phyloP scores from a whole-genome alignment of 1,140 invertebrate genomes.

The Caenorhabditis latens region DNA sequence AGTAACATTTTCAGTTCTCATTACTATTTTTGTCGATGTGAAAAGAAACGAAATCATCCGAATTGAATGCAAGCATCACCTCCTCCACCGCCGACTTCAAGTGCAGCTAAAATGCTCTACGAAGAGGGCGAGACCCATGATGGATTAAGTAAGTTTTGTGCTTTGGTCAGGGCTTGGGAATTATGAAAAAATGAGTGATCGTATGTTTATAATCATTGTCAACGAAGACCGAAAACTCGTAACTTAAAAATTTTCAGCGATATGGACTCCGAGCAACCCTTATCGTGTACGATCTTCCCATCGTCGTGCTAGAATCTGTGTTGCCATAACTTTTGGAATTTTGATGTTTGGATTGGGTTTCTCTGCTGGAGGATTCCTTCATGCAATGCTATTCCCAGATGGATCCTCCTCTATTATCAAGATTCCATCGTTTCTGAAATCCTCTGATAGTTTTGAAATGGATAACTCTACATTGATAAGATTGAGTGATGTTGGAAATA shows the following conservation, averaged over 20 bases:
- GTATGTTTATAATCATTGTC: too few relatives aligned
- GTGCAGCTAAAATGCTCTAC: slow-evolving; percentile 36
- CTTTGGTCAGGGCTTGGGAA: too few relatives aligned
- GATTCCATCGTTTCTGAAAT: background rate
- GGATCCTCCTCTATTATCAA: slow-evolving; percentile 17
- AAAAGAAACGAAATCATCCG: background rate
- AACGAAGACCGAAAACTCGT: background rate
- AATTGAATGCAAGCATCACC: background rate
- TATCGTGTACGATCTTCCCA: background rate
- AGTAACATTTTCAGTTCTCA: too few relatives aligned
- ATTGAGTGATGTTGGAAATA: slow-evolving; percentile 22
- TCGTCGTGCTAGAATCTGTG: slow-evolving; percentile 38
- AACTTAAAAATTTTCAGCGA: background rate
- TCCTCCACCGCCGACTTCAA: slow-evolving; percentile 19
- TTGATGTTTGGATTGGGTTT: slow-evolving; percentile 55
- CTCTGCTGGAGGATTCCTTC: slow-evolving; percentile 51
- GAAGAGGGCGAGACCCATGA: slow-evolving; percentile 38
- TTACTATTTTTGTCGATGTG: background rate
- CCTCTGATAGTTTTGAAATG: background rate
- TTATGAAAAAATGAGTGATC: too few relatives aligned
- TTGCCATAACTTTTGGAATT: slow-evolving; percentile 32
- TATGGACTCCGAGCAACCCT: slow-evolving; percentile 12
- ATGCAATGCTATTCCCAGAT: slow-evolving; percentile 42
- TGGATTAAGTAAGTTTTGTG: slow-evolving; percentile 10
- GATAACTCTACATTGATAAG: slow-evolving; percentile 3